Evolutionary conservation across 2,113 vertebrate species (phyloP), one percentile per base, ranked within the genome.

Genomic region (Noturus placidus): DNA sequence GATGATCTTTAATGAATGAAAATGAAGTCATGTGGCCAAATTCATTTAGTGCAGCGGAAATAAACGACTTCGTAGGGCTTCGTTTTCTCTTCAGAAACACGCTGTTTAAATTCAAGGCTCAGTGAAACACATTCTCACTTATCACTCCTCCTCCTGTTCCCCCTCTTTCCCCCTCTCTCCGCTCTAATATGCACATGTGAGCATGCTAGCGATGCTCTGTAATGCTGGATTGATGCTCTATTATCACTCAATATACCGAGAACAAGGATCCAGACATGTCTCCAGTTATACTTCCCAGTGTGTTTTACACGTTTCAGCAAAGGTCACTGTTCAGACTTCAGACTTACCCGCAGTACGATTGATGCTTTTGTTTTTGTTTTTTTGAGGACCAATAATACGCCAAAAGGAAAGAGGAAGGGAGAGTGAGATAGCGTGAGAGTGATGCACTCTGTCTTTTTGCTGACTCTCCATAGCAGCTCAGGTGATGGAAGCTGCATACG

Each of bases 301-400:
- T 33, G 27, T 82, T 25, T 78, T 67, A 30, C 14, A 33, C 25
- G n/a, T 38, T 42, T 89, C 25, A 81, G 78, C 74, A 85, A 88
- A 91, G 90, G 90, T 92, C 92, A 91, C 70, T 67, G 65, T 76
- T 85, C 87, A 90, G 77, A 87, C n/a, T 52, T 77, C 33, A 82
- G 79, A 87, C n/a, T 35, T 82, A 72, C n/a, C 42, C 7, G 2
- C 27, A 1, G 54, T 61, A 81, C 50, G 77, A 85, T 17, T 46
- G 42, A 33, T 50, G 52, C 82, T 86, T 85, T 89, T 59, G 6
- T 46, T 46, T n/a, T n/a, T n/a, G 0, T 46, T 46, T 77, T 30
- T 72, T 30, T 72, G 10, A 42, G 84, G 30, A 83, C 86, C 79
- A 72, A 91, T 90, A 25, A 89, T 93, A 84, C 85, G 46, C 86